Evolutionary conservation across 2,888 invertebrate genomes (phyloP).

Genomic region (Ichneumon xanthorius): DNA sequence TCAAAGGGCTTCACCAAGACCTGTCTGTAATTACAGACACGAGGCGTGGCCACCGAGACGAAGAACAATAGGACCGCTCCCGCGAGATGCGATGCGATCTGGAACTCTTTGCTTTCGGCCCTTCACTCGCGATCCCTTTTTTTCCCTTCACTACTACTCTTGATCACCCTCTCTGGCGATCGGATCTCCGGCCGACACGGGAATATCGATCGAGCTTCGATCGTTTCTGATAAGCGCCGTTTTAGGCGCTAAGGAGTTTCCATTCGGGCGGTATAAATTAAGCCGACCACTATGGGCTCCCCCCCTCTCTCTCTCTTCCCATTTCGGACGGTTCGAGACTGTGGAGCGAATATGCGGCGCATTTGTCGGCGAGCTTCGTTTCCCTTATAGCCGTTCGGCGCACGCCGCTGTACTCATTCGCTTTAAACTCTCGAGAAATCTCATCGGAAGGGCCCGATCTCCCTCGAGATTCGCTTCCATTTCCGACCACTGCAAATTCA

Average conservation of each 20-base stretch:
- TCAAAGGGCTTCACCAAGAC: constrained; percentile 82
- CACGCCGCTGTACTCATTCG: constrained; percentile 32
- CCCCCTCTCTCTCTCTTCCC: not conserved
- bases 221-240: constrained; percentile 80
- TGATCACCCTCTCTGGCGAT: constrained; percentile 74
- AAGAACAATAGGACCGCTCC: constrained; percentile 84
- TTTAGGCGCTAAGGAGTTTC: constrained; percentile 83
- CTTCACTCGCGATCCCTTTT: constrained; percentile 52
- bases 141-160: constrained; percentile 27
- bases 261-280: constrained; percentile 80
- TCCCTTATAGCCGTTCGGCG: constrained; percentile 26
- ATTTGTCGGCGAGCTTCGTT: constrained; percentile 46
- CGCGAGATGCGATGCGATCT: constrained; percentile 79
- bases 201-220: constrained; percentile 82
- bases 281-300: constrained; percentile 60
- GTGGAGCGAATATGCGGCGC: constrained; percentile 39
- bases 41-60: constrained; percentile 81
- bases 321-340: constrained; percentile 42
- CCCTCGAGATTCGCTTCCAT: constrained; percentile 48
- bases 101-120: constrained; percentile 78
- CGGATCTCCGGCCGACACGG: constrained; percentile 77
- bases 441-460: constrained; percentile 53
- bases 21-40: constrained; percentile 84
- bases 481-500: constrained; percentile 35
- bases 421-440: constrained; percentile 52